Evolutionary conservation across 2,888 invertebrate species (phyloP), one percentile per base, ranked within the genome.

Genomic region (Synanthedon vespiformis): DNA sequence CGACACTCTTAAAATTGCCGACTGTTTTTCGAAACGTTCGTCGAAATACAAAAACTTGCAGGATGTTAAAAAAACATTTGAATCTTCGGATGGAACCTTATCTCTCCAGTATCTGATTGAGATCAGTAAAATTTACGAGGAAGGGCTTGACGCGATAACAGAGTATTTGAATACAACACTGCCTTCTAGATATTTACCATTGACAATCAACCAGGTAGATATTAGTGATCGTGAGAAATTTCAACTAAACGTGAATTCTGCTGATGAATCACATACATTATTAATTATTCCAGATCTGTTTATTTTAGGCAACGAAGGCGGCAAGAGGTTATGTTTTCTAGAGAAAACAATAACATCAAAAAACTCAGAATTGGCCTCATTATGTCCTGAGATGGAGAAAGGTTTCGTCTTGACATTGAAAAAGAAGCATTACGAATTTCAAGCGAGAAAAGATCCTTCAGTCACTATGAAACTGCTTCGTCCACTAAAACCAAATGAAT

Each of bases 21-120:
- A 53, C 10, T 2, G 44, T 50, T 53, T 53, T 53, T 53, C 53
- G 27, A 50, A 48, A 47, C 53, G 13, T 14, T 53, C 53, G 14
- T 18, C 16, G 48, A 53, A 51, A 16, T 53, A 53, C 47, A 53
- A 53, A 34, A 18, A 40, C 53, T 48, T 51, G 27, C 44, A 47
- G 53, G 50, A 47, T 53, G 53, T 53, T 22, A 53, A 53, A 50
- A 50, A 53, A 51, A 53, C 48, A 50, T 53, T 53, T 47, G 51
- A 53, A 53, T 40, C 40, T 50, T 53, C 53, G 48, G 50, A 53
- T 51, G 51, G 53, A 53, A 40, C 48, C 14, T 14, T 51, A 13
- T 53, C 53, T 53, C 50, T 53, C 27, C 53, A 50, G 40, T 53
- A 53, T 53, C 50, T 53, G 50, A 48, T 47, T 8, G 53, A 53